These are phyloP conservation scores for Emydocephalus ijimae DNA, from an alignment of 2,113 vertebrate genomes.

Conservation along the genomic window DNA sequence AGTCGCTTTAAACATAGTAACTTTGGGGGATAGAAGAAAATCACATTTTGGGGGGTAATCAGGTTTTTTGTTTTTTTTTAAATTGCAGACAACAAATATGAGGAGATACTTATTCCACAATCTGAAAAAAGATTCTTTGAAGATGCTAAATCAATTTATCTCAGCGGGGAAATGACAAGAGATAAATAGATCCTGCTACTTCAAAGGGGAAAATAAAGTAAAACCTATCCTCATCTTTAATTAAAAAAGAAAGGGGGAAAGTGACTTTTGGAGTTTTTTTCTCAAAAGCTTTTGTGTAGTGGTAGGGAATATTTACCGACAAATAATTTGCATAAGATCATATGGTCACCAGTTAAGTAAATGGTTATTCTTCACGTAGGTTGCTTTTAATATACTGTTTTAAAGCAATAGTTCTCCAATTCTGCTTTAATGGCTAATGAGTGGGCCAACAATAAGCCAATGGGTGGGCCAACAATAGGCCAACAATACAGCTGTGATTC, in stretches of 20 bases:
- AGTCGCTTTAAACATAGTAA: slow-evolving; percentile 28
- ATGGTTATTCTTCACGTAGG: slow-evolving; percentile 7
- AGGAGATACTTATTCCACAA: not conserved
- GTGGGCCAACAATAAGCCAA: not conserved
- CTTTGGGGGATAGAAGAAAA: not conserved
- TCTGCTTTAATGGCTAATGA: not conserved
- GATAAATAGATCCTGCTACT: slow-evolving; percentile 55
- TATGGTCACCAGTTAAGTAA: slow-evolving; percentile 43
- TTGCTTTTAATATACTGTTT: not conserved
- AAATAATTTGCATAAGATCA: slow-evolving; percentile 43
- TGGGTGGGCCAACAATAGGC: not conserved
- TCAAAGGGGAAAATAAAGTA: slow-evolving; percentile 38
- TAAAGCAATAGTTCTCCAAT: not conserved
- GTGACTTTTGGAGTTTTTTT: not conserved
- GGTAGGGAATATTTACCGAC: slow-evolving; percentile 38
- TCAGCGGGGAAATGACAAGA: slow-evolving; percentile 43
- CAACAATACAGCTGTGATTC: not conserved
- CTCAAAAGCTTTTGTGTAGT: slow-evolving; percentile 34
- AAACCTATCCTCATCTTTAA: slow-evolving; percentile 36
- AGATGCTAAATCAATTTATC: slow-evolving; percentile 54
- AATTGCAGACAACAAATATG: slow-evolving; percentile 35
- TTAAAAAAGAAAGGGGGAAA: slow-evolving; percentile 43
- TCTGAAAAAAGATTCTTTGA: slow-evolving; percentile 43
- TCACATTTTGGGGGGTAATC: slow-evolving; percentile 32
- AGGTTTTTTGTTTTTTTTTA: slow-evolving; percentile 4